Conservation (phyloP, 1,140 invertebrate species). For the Melipona quadrifasciata region DNA sequence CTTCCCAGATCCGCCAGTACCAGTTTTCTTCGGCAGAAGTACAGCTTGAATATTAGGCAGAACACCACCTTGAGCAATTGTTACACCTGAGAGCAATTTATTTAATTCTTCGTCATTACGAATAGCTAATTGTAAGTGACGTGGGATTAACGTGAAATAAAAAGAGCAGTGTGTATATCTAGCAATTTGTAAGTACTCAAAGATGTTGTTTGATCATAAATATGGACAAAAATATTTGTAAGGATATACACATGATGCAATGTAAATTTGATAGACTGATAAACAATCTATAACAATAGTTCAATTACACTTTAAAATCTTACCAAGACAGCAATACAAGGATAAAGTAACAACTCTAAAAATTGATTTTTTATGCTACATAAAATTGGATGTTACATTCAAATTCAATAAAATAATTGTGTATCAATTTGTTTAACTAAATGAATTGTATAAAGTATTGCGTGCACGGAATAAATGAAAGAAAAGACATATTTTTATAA, state of each 20-base stretch:
- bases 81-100: constrained; percentile 89
- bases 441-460: not conserved
- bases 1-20: constrained; percentile 70
- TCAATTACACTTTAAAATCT: not conserved
- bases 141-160: constrained; percentile 85
- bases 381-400: not conserved
- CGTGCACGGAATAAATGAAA: not conserved
- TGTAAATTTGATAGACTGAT: not conserved
- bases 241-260: too few species aligned
- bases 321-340: not conserved
- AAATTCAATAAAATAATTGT: not conserved
- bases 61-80: constrained; percentile 90
- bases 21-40: constrained; percentile 87
- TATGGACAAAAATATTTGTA: not conserved
- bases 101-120: constrained; percentile 92
- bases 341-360: not conserved
- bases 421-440: not conserved
- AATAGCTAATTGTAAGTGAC: constrained; percentile 89
- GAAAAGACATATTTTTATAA: not conserved
- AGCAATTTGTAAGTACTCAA: not conserved
- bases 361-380: not conserved
- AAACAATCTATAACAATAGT: not conserved
- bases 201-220: not conserved
- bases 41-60: constrained; percentile 89
- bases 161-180: not conserved